These are phyloP conservation scores for Caenorhabditis sp. DNA, from an alignment of 2,888 invertebrate species.

Conservation along the genomic window DNA sequence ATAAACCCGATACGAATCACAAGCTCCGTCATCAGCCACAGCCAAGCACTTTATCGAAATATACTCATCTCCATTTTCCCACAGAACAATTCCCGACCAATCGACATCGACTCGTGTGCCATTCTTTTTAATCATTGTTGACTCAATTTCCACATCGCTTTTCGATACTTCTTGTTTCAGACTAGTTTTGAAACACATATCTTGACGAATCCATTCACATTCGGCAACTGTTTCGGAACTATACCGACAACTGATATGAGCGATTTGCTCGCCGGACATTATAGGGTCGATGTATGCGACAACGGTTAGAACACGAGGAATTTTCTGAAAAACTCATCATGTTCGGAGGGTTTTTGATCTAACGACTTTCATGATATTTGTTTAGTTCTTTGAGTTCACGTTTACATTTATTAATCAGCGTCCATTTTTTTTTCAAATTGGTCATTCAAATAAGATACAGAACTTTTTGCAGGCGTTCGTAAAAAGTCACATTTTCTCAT, in stretches of 20 bases:
- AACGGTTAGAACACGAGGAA: constrained; percentile 54
- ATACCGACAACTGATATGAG: constrained; percentile 57
- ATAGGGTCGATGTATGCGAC: constrained; percentile 56
- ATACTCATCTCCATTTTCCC: constrained; percentile 61
- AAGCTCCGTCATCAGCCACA: constrained; percentile 56
- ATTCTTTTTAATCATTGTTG: constrained; percentile 40
- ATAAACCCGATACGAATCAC: constrained; percentile 53
- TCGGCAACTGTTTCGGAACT: constrained; percentile 32
- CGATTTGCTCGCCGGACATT: constrained; percentile 53
- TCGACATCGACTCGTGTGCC: constrained; percentile 36
- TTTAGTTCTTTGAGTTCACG: no score
- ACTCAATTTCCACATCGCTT: constrained; percentile 29
- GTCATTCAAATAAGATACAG: no score
- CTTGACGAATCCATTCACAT: constrained; percentile 56
- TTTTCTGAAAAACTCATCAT: constrained; percentile 45
- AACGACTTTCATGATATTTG: no score
- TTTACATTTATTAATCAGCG: no score
- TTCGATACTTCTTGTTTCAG: constrained; percentile 32
- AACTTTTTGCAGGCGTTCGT: no score
- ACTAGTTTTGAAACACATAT: constrained; percentile 52
- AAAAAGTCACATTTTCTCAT: no score
- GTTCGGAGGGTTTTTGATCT: no score
- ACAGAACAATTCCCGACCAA: constrained; percentile 52
- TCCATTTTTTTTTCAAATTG: no score
- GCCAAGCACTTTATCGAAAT: constrained; percentile 52